Base-by-base conservation (phyloP, 2,888 invertebrate species). In the Andricus curvator region DNA sequence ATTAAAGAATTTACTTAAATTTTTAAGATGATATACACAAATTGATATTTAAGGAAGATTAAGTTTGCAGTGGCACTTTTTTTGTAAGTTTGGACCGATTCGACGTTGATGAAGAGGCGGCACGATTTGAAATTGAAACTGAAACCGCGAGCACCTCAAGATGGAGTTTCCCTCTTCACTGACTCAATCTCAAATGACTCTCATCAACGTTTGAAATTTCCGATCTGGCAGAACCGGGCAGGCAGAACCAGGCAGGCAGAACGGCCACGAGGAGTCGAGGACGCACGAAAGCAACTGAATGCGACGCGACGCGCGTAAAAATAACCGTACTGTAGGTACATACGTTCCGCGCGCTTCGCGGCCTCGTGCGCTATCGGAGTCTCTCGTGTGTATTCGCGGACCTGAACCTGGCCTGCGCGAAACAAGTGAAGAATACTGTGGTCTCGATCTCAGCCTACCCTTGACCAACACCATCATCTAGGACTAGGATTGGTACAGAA, bases 271-370 rank as follows among this genome's bases (percentile, higher is more conserved):
- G 81, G 80, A 80, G 82, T 83, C 84, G 85, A 83, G 83, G 85
- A 82, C 83, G 82, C 83, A 83, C 83, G 78, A 84, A 85, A 83
- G 82, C 82, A 83, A 83, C 37, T 82, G 78, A 84, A 84, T 84
- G 82, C 82, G 84, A 83, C 56, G 84, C 83, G 82, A 83, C 56
- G 84, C 83, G 83, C 85, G 82, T 84, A 84, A 85, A 84, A 85
- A 85, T 85, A 85, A 82, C 83, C 82, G 80, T 83, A 84, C 84
- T 82, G 37, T 80, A 80, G 76, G 44, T 79, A 82, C 80, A 82
- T 80, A 80, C 76, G 82, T 77, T 62, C 76, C 79, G 81, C 83
- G 83, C 83, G 74, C 81, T 85, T 82, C 84, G 85, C 83, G 84
- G 70, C 77, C 78, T 80, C 81, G 81, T 79, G 78, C 78, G 77